Evolutionary conservation across 2,797 vertebrate genomes (phyloP), one percentile per base, ranked within the genome.

Genomic region (Netta rufina): DNA sequence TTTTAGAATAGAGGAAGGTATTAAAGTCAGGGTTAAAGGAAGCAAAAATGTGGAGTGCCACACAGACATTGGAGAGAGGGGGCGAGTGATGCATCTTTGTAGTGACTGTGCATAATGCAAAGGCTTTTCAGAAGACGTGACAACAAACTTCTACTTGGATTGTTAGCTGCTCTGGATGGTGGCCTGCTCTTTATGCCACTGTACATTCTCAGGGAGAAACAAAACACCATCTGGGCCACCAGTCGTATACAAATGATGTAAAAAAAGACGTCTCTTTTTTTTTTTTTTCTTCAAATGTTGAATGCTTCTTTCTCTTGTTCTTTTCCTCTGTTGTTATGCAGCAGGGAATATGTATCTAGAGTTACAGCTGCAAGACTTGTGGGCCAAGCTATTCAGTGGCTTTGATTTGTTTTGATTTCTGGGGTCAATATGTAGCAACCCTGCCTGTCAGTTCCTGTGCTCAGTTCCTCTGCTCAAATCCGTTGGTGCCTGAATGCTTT

Each of bases 371-470:
- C 66, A 90, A 73, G 84, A 82, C 8, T 17, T 6, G 53, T 58
- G 80, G 60, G 78, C 89, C 91, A 94, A 87, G 56, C 28, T 69
- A 51, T 73, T 89, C 58, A 36, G 80, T 94, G 28, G 30, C 65
- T 91, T 95, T 81, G 60, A 78, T 92, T 94, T 92, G 56, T 62
- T 96, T 95, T 90, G 67, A 66, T 93, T 93, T 93, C 82, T 78
- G 64, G 32, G 83, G 60, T 57, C 72, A 72, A 13, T 62, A 49
- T 89, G 60, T 89, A 92, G 75, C 72, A 95, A 79, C 92, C 38
- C 51, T 90, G 18, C 57, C 71, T 41, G 30, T 70, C 65, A 22
- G 9, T 43, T 65, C 62, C 62, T 65, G 28, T 32, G 43, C 41
- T 45, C 32, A 75, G 7, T 83, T 93, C 92, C 61, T 85, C 47